Percentiles rank a stretch among this genome's conserved stretches.
Conservation (phyloP, 2,113 vertebrate genomes). For the Cinclus mexicanus region DNA sequence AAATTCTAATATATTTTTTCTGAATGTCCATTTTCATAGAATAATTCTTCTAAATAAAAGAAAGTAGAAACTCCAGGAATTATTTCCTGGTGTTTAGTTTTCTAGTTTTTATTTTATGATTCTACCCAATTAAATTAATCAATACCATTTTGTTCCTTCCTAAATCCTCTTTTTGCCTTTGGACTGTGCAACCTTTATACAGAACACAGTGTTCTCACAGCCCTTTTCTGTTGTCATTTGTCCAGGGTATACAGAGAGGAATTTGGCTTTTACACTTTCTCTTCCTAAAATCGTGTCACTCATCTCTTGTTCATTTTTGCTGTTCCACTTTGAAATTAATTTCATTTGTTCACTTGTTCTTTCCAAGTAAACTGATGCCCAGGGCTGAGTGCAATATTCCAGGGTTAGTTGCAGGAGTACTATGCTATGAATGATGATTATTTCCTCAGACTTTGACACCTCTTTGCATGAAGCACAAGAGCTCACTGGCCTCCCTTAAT, state of each 20-base stretch:
- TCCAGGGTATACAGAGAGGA: background rate
- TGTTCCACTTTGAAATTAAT: background rate
- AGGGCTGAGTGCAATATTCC: background rate
- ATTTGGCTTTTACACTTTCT: background rate
- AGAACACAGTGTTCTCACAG: background rate
- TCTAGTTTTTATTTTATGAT: background rate
- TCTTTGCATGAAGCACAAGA: constrained; percentile 27
- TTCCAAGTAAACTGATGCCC: background rate
- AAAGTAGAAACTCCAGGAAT: background rate
- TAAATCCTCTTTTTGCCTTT: background rate
- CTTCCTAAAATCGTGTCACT: background rate
- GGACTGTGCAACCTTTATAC: background rate
- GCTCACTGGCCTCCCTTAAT: background rate
- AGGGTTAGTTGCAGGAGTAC: background rate
- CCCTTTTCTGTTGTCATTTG: background rate
- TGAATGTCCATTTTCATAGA: background rate
- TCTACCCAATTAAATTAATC: background rate
- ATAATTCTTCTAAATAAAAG: background rate
- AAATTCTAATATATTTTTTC: background rate
- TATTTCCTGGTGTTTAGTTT: background rate
- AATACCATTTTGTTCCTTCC: background rate
- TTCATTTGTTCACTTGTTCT: background rate
- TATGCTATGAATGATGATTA: constrained; percentile 13
- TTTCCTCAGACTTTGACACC: background rate
- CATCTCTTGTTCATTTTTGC: background rate